phyloP scores from a whole-genome alignment of 2,113 vertebrate genomes.

The Melierax canorus region DNA sequence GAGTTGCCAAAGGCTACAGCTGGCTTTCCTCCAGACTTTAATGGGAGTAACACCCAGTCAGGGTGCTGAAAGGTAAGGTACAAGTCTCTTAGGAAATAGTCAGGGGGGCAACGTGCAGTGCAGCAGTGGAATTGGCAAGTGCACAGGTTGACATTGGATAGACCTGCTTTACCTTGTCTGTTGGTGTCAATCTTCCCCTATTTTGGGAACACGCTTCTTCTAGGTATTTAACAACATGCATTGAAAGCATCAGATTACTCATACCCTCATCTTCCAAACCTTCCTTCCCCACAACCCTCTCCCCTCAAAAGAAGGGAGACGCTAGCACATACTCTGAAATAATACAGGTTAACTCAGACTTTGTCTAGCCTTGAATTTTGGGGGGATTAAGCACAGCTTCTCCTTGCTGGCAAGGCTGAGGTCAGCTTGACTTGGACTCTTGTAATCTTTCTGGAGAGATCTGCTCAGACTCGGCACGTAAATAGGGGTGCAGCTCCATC shows the following conservation, averaged over 20 bases:
- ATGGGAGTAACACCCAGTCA: neutral
- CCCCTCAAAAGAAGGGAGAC: neutral
- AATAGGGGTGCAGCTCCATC: neutral
- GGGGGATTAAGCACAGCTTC: neutral
- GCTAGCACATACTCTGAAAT: neutral
- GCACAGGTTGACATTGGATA: neutral
- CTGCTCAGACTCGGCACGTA: neutral
- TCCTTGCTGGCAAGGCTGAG: neutral
- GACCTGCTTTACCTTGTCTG: rapidly evolving
- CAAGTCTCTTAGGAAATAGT: rapidly evolving
- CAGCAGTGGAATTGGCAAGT: neutral
- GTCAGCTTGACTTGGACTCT: neutral
- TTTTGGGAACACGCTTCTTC: neutral
- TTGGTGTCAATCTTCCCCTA: neutral
- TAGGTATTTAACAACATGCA: neutral
- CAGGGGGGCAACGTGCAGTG: neutral
- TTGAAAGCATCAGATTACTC: neutral
- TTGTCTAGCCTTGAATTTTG: neutral
- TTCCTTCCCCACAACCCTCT: no score
- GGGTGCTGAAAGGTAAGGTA: neutral
- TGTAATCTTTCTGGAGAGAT: neutral
- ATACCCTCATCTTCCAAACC: neutral
- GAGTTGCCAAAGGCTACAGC: neutral
- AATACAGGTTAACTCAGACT: neutral
- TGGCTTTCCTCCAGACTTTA: neutral